These are phyloP conservation scores for Perca schrenkii DNA, from an alignment of 2,113 vertebrate genomes.

Conservation along the genomic window DNA sequence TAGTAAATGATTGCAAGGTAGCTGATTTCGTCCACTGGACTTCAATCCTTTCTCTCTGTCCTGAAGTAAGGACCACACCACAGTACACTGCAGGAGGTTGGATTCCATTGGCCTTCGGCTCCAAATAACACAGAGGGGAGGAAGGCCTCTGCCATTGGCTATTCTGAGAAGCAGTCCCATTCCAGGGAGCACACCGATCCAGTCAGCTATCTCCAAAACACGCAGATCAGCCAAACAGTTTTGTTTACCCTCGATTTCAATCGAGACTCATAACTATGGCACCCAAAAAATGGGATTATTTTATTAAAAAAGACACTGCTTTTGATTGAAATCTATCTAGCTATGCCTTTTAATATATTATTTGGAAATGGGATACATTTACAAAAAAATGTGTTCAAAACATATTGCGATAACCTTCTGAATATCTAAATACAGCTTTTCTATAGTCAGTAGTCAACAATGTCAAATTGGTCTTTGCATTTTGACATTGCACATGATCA, in stretches of 20 bases:
- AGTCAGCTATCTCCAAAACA: constrained; percentile 40
- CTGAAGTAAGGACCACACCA: constrained; percentile 39
- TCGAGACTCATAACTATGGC: background rate
- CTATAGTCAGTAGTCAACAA: background rate
- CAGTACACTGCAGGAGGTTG: constrained; percentile 57
- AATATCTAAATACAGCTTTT: background rate
- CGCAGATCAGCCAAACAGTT: constrained; percentile 59
- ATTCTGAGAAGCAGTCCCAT: constrained; percentile 85
- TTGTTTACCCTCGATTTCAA: constrained; percentile 56
- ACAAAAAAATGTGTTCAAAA: background rate
- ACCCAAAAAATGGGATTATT: background rate
- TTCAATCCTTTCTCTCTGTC: background rate
- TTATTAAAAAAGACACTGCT: background rate
- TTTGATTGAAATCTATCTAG: background rate
- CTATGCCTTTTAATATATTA: background rate
- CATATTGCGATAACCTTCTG: background rate
- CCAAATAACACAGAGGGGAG: constrained; percentile 82
- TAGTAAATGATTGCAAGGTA: constrained; percentile 17
- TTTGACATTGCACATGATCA: constrained; percentile 14
- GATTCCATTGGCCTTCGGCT: constrained; percentile 84
- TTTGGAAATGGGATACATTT: background rate
- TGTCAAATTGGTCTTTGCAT: background rate
- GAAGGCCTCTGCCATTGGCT: constrained; percentile 84
- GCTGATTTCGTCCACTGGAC: constrained; percentile 33
- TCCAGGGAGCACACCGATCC: constrained; percentile 73